Evolutionary conservation across 2,113 vertebrate species (phyloP), one percentile per base, ranked within the genome.

Genomic region (Emydura subglobosa): DNA sequence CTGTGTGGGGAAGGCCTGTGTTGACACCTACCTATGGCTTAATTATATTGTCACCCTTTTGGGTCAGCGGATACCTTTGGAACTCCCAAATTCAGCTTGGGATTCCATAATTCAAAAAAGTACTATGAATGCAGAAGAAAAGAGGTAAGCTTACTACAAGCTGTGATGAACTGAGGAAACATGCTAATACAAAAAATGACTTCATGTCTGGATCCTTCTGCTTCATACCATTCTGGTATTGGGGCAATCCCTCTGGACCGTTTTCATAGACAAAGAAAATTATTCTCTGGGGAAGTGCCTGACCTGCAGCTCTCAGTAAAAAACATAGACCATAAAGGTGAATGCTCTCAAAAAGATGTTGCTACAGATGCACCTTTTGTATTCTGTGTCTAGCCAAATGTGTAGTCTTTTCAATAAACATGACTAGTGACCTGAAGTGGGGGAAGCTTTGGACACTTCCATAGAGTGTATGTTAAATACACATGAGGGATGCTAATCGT

Each of bases 41-140:
- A 94, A 96, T 93, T 94, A 94, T 65, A 54, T 49, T 51, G 42
- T 55, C 86, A 92, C 79, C n/a, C 29, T 96, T 39, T 83, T 85
- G 49, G 88, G 84, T 79, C 92, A 94, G 79, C n/a, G 94, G 72
- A 85, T 54, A 85, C 1, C 0, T 0, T 93, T 55, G 88, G 78
- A 90, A 80, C 61, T 91, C 84, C 84, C 39, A 87, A 25, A 6
- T 82, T 76, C 78, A 93, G 78, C 85, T 82, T 90, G 87, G 83
- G 47, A 25, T 44, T 72, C n/a, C 34, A 86, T 92, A 94, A 87
- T 79, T 76, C 1, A 76, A 68, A 68, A 78, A 85, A 93, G 49
- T 19, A 10, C 54, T 90, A 27, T 85, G 86, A 87, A 61, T 39
- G 25, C 0, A 3, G 59, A 92, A 79, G 21, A 92, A 89, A 84